Evolutionary conservation across 1,140 invertebrate genomes (phyloP), one percentile per base, ranked within the genome.

Genomic region (Brachionus rubens): DNA sequence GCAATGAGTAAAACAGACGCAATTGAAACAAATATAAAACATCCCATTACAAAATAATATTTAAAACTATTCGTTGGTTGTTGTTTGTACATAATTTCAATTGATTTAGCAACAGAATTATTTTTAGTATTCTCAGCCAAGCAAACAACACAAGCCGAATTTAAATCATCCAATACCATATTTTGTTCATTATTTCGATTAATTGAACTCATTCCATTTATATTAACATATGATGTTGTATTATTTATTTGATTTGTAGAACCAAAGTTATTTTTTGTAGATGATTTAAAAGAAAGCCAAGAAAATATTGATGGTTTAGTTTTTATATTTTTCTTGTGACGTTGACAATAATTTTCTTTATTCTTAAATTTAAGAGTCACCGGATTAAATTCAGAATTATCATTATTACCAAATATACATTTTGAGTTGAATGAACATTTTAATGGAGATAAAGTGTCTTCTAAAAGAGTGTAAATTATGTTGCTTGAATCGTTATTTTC

Each of bases 301-400:
- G 59, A 41, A 3, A 65, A 65, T 12, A 43, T 43, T 41, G 5
- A 7, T 14, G 9, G 4, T 46, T 41, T 41, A n/a, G 24, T 65
- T 43, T 43, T 65, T 9, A 41, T 14, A 14, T 9, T 65, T 26
- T 43, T 62, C 16, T 21, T 65, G 26, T 65, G 59, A 43, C 59
- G 21, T 21, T 43, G 59, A 12, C 59, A 65, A 41, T 43, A 65
- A 43, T 65, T 65, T 46, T 36, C 43, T 14, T 46, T 46, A 10
- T 10, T 65, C 26, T 65, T 43, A 24, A 65, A 65, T 65, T 41
- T 65, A n/a, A 65, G 19, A 43, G 59, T 65, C 59, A 65, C 59
- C 59, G 59, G 59, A 28, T 65, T 65, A 41, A 65, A 65, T 26
- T 65, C 59, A 24, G 41, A 65, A 43, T 65, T 65, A 43, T 12